phyloP scores from a whole-genome alignment of 2,797 vertebrate species.

The Molossus molossus region DNA sequence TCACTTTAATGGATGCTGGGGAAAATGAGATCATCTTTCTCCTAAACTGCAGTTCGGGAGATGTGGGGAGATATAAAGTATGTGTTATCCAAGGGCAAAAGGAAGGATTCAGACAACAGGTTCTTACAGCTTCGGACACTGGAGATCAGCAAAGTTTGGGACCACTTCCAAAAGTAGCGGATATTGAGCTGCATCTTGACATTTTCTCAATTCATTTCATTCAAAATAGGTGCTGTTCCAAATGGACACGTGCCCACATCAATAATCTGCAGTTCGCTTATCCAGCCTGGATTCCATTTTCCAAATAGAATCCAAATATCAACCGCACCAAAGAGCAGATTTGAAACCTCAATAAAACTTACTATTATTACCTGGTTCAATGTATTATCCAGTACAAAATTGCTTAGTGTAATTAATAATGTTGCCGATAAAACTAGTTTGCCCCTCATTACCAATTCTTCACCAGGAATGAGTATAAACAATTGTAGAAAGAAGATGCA shows the following conservation, averaged over 20 bases:
- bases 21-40: background rate
- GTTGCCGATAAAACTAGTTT: background rate
- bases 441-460: background rate
- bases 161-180: slow-evolving; percentile 40
- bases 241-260: slow-evolving; percentile 63
- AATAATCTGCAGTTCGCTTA: slow-evolving; percentile 15
- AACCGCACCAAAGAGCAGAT: background rate
- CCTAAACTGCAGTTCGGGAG: background rate
- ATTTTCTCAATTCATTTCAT: slow-evolving; percentile 71
- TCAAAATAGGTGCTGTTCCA: slow-evolving; percentile 70
- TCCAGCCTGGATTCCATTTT: slow-evolving; percentile 31
- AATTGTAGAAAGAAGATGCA: background rate
- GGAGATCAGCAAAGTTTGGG: background rate
- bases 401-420: background rate
- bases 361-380: background rate
- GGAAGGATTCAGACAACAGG: background rate
- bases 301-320: slow-evolving; percentile 49
- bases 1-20: background rate
- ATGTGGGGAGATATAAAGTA: rapidly evolving
- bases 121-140: background rate
- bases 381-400: background rate
- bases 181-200: background rate
- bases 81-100: background rate
- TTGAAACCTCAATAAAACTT: background rate
- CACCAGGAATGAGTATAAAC: background rate